Evolutionary conservation across 1,140 invertebrate genomes (phyloP).

Genomic region (Copidosoma floridanum): DNA sequence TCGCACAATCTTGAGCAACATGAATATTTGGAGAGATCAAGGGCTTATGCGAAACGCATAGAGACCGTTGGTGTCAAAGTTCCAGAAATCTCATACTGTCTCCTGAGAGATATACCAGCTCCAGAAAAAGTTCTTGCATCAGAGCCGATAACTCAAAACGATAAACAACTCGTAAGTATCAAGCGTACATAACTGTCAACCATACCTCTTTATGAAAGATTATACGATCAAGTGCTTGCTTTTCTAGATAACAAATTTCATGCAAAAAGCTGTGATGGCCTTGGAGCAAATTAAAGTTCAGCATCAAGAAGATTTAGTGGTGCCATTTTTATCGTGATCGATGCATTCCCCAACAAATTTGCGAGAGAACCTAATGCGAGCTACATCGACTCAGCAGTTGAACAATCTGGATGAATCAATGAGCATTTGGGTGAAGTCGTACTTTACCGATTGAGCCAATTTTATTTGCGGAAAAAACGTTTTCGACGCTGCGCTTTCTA

Average conservation of each 20-base stretch:
- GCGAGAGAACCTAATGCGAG: conserved; percentile 5
- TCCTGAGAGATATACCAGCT: conserved; percentile 62
- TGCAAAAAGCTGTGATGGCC: conserved; percentile 67
- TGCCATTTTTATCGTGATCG: conserved; percentile 65
- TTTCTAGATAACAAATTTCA: conserved; percentile 67
- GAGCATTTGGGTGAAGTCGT: conserved; percentile 24
- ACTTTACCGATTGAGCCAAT: conserved; percentile 20
- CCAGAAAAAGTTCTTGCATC: conserved; percentile 61
- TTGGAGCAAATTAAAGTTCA: conserved; percentile 72
- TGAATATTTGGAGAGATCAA: conserved; percentile 75
- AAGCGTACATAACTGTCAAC: no score
- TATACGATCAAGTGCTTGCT: no score
- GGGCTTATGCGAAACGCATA: conserved; percentile 66
- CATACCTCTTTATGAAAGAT: no score
- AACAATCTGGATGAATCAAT: conserved; percentile 20
- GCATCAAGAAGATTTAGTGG: conserved; percentile 79
- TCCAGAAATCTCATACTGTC: conserved; percentile 48
- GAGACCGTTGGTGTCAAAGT: conserved; percentile 54
- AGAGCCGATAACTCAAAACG: conserved; percentile 55
- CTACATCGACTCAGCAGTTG: conserved; percentile 21
- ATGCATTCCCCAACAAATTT: conserved; percentile 15
- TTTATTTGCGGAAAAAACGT: no score
- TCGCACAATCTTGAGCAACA: conserved; percentile 76
- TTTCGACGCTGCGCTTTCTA: no score
- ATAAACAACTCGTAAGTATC: conserved; percentile 60